phyloP scores from a whole-genome alignment of 2,888 invertebrate genomes.

The Meiosimyza platycephala region DNA sequence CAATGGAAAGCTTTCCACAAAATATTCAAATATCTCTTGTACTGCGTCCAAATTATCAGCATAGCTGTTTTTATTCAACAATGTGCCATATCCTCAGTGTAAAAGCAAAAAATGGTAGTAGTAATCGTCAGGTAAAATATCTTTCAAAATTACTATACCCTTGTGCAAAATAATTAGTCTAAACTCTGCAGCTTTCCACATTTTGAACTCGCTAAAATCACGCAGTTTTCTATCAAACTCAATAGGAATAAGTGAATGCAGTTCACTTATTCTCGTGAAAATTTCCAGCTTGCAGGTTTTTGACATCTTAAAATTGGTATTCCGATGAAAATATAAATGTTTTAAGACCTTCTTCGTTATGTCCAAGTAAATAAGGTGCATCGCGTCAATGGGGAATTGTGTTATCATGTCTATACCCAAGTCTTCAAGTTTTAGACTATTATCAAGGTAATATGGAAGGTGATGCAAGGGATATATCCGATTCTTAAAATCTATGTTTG shows the following conservation, averaged over 20 bases:
- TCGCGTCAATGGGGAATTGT: background rate
- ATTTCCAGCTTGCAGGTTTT: background rate
- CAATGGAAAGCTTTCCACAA: conserved; percentile 11
- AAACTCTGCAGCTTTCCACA: conserved; percentile 1
- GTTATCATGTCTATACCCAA: background rate
- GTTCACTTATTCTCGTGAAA: background rate
- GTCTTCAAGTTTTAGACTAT: background rate
- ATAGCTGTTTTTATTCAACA: background rate
- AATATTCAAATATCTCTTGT: background rate
- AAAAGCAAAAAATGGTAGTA: conserved; percentile 4
- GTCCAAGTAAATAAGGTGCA: background rate
- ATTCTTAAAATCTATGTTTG: background rate
- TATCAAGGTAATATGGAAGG: background rate
- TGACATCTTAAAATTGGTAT: background rate
- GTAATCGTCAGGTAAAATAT: background rate
- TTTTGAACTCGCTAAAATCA: background rate
- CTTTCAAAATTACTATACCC: background rate
- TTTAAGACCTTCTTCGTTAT: background rate
- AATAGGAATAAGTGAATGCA: background rate
- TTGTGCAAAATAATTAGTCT: background rate
- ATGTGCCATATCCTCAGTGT: background rate
- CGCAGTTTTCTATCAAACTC: background rate
- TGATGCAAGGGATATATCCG: background rate
- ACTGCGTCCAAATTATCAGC: background rate
- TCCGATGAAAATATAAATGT: background rate